Percentiles rank a stretch among this genome's conserved stretches.
phyloP scores from a whole-genome alignment of 2,797 vertebrate species.

The Yasuhikotakia modesta region DNA sequence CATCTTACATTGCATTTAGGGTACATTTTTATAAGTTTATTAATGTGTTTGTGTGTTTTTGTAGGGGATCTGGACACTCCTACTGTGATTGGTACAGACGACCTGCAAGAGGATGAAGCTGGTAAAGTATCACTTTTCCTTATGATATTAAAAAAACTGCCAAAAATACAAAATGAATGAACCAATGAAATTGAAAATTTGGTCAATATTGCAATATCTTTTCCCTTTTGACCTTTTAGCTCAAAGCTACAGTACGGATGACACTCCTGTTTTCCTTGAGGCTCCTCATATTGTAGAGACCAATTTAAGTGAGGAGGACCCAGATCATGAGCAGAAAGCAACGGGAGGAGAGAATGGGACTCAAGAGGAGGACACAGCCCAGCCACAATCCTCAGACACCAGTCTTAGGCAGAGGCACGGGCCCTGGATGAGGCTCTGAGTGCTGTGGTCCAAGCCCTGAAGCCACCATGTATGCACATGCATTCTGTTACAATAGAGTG shows the following conservation, averaged over 20 bases:
- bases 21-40: neutral
- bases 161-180: neutral
- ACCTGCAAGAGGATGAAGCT: constrained; percentile 51
- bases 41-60: constrained; percentile 12
- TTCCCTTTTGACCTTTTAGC: neutral
- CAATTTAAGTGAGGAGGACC: constrained; percentile 33
- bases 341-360: constrained; percentile 4
- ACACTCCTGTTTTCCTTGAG: constrained; percentile 51
- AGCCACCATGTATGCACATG: neutral
- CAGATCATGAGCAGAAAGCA: constrained; percentile 20
- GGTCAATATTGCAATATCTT: neutral
- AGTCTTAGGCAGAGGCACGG: constrained; percentile 74
- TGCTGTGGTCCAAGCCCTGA: neutral
- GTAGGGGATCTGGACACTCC: constrained; percentile 62
- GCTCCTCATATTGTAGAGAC: constrained; percentile 42
- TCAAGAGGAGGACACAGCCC: constrained; percentile 35
- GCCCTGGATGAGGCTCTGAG: constrained; percentile 72
- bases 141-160: neutral
- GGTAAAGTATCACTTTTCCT: constrained; percentile 44
- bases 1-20: neutral
- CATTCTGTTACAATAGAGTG: constrained; percentile 12
- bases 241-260: constrained; percentile 49
- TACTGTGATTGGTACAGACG: constrained; percentile 62
- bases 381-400: constrained; percentile 55
- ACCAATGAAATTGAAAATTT: neutral